Conservation (phyloP, 2,113 vertebrate species). For the Eublepharis macularius region DNA sequence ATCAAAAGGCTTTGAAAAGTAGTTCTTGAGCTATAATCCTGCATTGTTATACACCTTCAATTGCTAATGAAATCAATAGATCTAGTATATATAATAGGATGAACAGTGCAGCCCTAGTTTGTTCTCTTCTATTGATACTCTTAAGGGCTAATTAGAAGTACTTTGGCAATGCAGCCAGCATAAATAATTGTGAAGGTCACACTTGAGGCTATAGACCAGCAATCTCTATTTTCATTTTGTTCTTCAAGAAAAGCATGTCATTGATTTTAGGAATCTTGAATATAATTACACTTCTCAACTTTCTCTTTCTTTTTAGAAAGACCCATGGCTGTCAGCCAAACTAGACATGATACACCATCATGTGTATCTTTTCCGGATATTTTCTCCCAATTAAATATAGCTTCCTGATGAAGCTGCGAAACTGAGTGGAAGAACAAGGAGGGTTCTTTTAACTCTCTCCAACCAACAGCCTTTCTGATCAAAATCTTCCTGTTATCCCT, state of each 20-base stretch:
- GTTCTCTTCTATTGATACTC: neutral
- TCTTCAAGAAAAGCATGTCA: slow-evolving; percentile 20
- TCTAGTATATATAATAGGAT: neutral
- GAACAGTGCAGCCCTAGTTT: neutral
- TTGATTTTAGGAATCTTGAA: neutral
- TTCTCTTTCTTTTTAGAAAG: neutral
- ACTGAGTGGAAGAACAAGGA: too few species aligned
- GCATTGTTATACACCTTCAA: neutral
- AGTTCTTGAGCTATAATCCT: neutral
- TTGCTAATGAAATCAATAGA: neutral
- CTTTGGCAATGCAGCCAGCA: neutral
- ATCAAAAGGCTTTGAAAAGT: neutral
- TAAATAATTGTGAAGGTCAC: neutral
- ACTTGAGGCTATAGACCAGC: neutral
- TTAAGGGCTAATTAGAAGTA: neutral
- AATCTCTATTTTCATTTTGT: slow-evolving; percentile 5
- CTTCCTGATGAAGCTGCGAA: too few species aligned
- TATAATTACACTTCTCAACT: slow-evolving; percentile 43
- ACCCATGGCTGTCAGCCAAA: neutral
- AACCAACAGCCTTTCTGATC: too few species aligned
- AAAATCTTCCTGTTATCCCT: too few species aligned
- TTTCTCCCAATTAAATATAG: too few species aligned
- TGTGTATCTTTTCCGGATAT: neutral
- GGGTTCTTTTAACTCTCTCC: too few species aligned
- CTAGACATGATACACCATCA: neutral